Conservation (phyloP, 1,140 invertebrate genomes). For the Andrena cerasifolii region DNA sequence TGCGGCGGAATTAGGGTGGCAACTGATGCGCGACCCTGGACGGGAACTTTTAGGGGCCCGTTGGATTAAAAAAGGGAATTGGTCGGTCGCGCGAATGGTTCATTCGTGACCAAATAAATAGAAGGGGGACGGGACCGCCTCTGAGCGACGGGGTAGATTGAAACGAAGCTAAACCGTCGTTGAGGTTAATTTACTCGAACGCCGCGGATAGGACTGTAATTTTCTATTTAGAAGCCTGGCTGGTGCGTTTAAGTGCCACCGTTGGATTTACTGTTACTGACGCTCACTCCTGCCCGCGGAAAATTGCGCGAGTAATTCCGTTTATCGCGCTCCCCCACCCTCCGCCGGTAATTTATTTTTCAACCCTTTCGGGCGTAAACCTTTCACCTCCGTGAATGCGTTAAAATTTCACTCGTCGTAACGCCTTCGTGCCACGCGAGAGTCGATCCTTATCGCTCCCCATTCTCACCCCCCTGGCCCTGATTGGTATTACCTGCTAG, state of each 20-base stretch:
- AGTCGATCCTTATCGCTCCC: constrained; percentile 23
- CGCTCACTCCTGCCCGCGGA: constrained; percentile 18
- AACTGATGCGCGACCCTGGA: neutral
- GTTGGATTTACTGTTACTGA: constrained; percentile 44
- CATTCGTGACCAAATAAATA: constrained; percentile 31
- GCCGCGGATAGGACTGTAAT: constrained; percentile 39
- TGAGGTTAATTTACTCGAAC: constrained; percentile 49
- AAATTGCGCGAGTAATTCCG: constrained; percentile 51
- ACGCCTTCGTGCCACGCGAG: constrained; percentile 1
- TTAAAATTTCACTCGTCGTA: constrained; percentile 33
- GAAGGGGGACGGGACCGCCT: neutral
- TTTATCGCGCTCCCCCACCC: constrained; percentile 31
- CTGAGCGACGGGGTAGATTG: neutral
- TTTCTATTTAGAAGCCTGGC: constrained; percentile 56
- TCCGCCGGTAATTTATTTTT: constrained; percentile 31
- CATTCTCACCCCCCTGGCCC: neutral
- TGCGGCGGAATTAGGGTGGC: neutral
- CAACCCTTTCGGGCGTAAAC: constrained; percentile 5
- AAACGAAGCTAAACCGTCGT: constrained; percentile 20
- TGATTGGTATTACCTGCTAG: no score
- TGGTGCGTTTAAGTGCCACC: constrained; percentile 46
- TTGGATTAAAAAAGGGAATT: neutral
- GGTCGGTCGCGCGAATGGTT: neutral
- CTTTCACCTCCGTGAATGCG: constrained; percentile 32
- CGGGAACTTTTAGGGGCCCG: neutral